These are phyloP conservation scores for Darevskia mixta DNA, from an alignment of 2,797 vertebrate genomes.

Conservation along the genomic window DNA sequence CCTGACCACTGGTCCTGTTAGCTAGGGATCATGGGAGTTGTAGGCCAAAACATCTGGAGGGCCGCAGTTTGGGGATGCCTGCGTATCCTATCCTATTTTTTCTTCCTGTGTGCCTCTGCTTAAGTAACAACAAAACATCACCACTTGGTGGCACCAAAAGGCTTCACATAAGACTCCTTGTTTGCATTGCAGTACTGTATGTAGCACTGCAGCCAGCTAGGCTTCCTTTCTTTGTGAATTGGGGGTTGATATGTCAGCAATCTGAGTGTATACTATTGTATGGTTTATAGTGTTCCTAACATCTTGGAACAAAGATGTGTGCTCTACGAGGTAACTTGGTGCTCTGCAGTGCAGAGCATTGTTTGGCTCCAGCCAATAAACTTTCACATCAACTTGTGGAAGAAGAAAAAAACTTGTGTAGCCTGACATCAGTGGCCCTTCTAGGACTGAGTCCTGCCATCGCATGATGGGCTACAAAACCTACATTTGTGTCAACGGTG, in stretches of 20 bases:
- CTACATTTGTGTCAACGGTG: background rate
- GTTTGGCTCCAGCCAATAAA: background rate
- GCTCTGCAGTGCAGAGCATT: background rate
- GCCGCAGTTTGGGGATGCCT: no score
- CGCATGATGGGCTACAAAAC: background rate
- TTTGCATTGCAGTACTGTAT: background rate
- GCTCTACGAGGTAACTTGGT: background rate
- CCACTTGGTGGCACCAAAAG: constrained; percentile 50
- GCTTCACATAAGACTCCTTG: background rate
- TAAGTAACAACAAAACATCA: background rate
- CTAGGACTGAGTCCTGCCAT: background rate
- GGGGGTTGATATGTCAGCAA: background rate
- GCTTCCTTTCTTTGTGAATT: background rate
- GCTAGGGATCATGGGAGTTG: no score
- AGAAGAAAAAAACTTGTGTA: no score
- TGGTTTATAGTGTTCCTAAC: background rate
- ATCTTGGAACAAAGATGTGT: background rate
- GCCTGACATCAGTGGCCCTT: background rate
- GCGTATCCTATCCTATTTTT: background rate
- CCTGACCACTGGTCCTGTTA: no score
- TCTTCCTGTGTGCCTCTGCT: background rate
- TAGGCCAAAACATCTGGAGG: no score
- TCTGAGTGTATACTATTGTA: background rate
- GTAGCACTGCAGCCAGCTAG: background rate
- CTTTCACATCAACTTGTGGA: background rate